A percentile compares a stretch with the other conserved stretches of the same genome.
These are phyloP conservation scores for Ormia ochracea DNA, from an alignment of 2,888 invertebrate species.

Conservation along the genomic window DNA sequence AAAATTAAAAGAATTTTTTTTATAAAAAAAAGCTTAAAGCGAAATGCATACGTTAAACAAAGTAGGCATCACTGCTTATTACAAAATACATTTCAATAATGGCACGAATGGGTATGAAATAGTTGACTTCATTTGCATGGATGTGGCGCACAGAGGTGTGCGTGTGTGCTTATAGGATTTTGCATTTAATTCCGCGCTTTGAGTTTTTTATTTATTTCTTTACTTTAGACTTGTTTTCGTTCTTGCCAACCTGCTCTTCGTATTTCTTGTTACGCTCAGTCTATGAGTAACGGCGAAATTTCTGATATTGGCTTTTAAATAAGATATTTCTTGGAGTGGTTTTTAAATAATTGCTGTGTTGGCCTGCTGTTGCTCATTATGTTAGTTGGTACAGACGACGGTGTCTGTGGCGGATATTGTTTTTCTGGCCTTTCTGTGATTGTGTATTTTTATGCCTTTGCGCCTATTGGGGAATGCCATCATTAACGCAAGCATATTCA, in stretches of 20 bases:
- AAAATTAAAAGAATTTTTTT: too few relatives aligned
- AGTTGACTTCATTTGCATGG: too few relatives aligned
- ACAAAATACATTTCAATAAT: too few relatives aligned
- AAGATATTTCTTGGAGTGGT: conserved; percentile 5
- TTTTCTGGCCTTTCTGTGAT: conserved; percentile 30
- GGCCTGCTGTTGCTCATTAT: conserved; percentile 38
- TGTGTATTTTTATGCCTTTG: conserved; percentile 27
- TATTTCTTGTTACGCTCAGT: background rate
- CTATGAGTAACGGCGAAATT: conserved; percentile 68
- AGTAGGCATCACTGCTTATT: too few relatives aligned
- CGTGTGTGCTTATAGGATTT: too few relatives aligned
- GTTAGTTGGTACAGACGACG: background rate
- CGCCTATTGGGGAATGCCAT: conserved; percentile 58
- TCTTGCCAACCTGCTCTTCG: conserved; percentile 15
- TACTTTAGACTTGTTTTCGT: conserved; percentile 46
- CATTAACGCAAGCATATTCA: conserved; percentile 34
- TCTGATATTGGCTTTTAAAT: conserved; percentile 65
- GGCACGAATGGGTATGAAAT: too few relatives aligned
- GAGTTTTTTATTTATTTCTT: too few relatives aligned
- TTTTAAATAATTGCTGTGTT: conserved; percentile 50
- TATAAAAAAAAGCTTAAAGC: too few relatives aligned
- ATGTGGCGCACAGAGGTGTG: too few relatives aligned
- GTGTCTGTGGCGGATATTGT: conserved; percentile 29
- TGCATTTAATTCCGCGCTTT: too few relatives aligned
- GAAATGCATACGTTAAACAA: too few relatives aligned